Conservation (phyloP, 2,888 invertebrate species). For the Acrobasis consociella region DNA sequence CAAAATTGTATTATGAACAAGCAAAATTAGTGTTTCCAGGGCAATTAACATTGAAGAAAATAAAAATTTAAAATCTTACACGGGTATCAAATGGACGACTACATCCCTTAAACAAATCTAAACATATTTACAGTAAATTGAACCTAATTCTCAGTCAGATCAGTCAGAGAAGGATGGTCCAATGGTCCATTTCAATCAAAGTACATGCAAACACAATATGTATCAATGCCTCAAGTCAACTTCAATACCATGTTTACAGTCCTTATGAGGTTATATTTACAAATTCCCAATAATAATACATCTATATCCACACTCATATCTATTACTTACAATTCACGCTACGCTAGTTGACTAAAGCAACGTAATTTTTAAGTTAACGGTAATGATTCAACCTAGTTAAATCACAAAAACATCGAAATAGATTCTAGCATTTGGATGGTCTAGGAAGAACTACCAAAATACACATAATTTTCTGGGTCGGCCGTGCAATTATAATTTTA, state of each 20-base stretch:
- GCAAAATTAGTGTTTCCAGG: slow-evolving; percentile 35
- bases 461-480: too few relatives aligned
- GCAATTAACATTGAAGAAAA: slow-evolving; percentile 35
- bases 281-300: slow-evolving; percentile 32
- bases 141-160: slow-evolving; percentile 80
- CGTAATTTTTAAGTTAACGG: too few relatives aligned
- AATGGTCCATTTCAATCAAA: slow-evolving; percentile 39
- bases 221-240: slow-evolving; percentile 16
- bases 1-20: slow-evolving; percentile 27
- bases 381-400: too few relatives aligned
- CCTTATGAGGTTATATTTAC: slow-evolving; percentile 40
- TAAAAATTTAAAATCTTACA: slow-evolving; percentile 43
- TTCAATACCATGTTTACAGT: slow-evolving; percentile 23
- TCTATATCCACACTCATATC: slow-evolving; percentile 35
- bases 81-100: slow-evolving; percentile 41
- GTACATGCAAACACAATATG: slow-evolving; percentile 14
- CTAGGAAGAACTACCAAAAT: too few relatives aligned
- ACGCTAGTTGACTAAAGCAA: background rate
- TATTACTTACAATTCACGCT: slow-evolving; percentile 5
- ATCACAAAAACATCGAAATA: too few relatives aligned
- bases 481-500: background rate
- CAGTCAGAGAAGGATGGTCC: slow-evolving; percentile 60
- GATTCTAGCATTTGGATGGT: too few relatives aligned
- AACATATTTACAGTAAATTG: slow-evolving; percentile 71
- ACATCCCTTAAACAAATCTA: slow-evolving; percentile 51